These are phyloP conservation scores for Phenganax stokvisi DNA, from an alignment of 92 coral and sea anemone species.

Conservation along the genomic window DNA sequence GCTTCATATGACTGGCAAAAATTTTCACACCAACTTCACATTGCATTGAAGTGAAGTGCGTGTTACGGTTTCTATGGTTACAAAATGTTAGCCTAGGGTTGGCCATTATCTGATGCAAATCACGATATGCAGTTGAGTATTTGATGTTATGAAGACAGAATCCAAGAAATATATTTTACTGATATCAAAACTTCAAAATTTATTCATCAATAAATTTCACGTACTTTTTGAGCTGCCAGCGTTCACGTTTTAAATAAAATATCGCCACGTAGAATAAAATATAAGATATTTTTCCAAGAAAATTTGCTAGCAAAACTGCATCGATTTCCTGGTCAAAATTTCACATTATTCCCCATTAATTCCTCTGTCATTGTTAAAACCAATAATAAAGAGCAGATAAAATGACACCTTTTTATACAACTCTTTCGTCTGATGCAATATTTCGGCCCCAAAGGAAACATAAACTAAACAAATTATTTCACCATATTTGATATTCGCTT, in stretches of 20 bases:
- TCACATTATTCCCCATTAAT: neutral
- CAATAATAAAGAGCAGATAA: neutral
- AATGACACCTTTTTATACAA: neutral
- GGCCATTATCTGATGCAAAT: too few relatives aligned
- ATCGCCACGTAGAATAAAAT: slow-evolving; percentile 21
- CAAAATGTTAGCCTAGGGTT: too few relatives aligned
- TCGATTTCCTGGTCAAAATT: neutral
- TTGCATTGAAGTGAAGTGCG: too few relatives aligned
- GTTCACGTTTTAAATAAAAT: neutral
- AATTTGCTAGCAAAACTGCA: neutral
- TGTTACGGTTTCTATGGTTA: too few relatives aligned
- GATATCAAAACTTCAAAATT: too few relatives aligned
- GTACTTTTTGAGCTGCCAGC: neutral
- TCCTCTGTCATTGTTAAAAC: neutral
- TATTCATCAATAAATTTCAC: neutral
- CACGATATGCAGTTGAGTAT: too few relatives aligned
- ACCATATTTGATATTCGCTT: slow-evolving; percentile 6
- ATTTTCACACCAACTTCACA: too few relatives aligned
- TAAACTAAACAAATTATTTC: slow-evolving; percentile 8
- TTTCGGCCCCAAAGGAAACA: slow-evolving; percentile 23
- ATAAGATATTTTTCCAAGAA: neutral
- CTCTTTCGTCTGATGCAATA: slow-evolving; percentile 31
- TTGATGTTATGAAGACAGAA: too few relatives aligned
- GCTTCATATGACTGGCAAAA: too few relatives aligned
- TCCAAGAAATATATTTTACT: too few relatives aligned